Evolutionary conservation across 1,140 invertebrate species (phyloP).

Genomic region (Coptotermes formosanus): DNA sequence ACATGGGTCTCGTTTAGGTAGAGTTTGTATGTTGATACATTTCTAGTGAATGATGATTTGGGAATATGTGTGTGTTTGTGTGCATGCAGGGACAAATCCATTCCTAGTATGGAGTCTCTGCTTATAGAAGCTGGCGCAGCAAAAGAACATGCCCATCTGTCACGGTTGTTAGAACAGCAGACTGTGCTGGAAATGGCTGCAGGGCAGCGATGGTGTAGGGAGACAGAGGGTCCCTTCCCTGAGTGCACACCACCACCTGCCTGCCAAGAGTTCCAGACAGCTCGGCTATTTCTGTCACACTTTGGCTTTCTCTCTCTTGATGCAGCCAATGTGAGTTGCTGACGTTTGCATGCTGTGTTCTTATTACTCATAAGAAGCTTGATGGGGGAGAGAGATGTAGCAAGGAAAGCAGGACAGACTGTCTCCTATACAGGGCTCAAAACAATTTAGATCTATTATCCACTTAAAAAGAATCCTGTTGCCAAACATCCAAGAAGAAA

Average conservation of each 20-base stretch:
- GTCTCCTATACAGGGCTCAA: too few relatives aligned
- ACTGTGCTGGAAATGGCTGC: slow-evolving; percentile 50
- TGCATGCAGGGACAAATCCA: slow-evolving; percentile 70
- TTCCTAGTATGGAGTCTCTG: slow-evolving; percentile 74
- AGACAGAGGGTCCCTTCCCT: slow-evolving; percentile 47
- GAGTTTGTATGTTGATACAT: too few relatives aligned
- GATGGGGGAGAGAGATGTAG: too few relatives aligned
- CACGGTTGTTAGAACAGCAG: slow-evolving; percentile 57
- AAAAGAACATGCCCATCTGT: slow-evolving; percentile 55
- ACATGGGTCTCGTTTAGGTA: too few relatives aligned
- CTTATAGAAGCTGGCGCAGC: slow-evolving; percentile 55
- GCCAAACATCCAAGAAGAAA: too few relatives aligned
- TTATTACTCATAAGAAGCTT: too few relatives aligned
- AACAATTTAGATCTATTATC: too few relatives aligned
- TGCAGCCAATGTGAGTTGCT: slow-evolving; percentile 36
- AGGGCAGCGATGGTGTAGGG: slow-evolving; percentile 49
- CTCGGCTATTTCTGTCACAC: slow-evolving; percentile 89
- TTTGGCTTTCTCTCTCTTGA: slow-evolving; percentile 88
- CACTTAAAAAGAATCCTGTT: too few relatives aligned
- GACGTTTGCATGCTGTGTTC: too few relatives aligned
- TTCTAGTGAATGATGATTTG: too few relatives aligned
- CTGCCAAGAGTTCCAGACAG: slow-evolving; percentile 90
- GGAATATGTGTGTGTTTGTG: too few relatives aligned
- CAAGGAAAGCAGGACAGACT: too few relatives aligned
- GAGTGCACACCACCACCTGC: slow-evolving; percentile 73